Conservation (phyloP, 1,140 invertebrate genomes). For the Euglossa dilemma region DNA sequence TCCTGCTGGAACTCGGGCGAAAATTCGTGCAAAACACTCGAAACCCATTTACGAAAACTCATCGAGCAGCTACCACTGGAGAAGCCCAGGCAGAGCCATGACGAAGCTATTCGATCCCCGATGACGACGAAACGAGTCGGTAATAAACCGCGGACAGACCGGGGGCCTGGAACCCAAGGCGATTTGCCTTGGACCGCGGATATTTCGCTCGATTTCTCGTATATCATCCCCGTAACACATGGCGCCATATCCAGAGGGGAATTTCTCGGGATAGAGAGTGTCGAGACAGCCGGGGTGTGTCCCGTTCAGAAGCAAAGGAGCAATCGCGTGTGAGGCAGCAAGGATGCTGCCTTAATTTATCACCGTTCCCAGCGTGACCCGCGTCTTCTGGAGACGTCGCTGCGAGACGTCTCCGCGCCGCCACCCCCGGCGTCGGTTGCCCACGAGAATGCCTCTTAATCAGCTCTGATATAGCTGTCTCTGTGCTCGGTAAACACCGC, state of each 20-base stretch:
- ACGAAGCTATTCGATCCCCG: too few species aligned
- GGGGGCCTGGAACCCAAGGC: not conserved
- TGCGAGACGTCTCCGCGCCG: constrained; percentile 32
- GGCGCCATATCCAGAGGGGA: constrained; percentile 68
- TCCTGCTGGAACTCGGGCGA: too few species aligned
- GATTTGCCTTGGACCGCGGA: constrained; percentile 57
- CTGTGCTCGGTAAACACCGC: constrained; percentile 53
- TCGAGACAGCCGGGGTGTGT: constrained; percentile 41
- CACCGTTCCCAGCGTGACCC: constrained; percentile 66
- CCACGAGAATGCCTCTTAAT: constrained; percentile 65
- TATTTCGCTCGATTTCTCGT: constrained; percentile 71
- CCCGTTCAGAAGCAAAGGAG: constrained; percentile 64
- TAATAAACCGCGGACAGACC: not conserved
- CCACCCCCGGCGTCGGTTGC: constrained; percentile 1
- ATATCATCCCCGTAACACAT: constrained; percentile 75
- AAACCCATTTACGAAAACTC: too few species aligned
- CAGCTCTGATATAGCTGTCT: constrained; percentile 61
- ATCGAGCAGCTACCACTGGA: too few species aligned
- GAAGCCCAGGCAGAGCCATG: too few species aligned
- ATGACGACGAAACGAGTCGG: not conserved
- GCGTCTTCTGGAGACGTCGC: constrained; percentile 62
- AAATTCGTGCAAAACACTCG: too few species aligned
- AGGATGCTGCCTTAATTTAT: constrained; percentile 74
- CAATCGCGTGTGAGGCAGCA: constrained; percentile 37
- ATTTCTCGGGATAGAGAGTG: constrained; percentile 41